A percentile compares a stretch with the other conserved stretches of the same genome.
These are phyloP conservation scores for Hemichromis elongatus DNA, from an alignment of 2,113 vertebrate species.

Conservation along the genomic window DNA sequence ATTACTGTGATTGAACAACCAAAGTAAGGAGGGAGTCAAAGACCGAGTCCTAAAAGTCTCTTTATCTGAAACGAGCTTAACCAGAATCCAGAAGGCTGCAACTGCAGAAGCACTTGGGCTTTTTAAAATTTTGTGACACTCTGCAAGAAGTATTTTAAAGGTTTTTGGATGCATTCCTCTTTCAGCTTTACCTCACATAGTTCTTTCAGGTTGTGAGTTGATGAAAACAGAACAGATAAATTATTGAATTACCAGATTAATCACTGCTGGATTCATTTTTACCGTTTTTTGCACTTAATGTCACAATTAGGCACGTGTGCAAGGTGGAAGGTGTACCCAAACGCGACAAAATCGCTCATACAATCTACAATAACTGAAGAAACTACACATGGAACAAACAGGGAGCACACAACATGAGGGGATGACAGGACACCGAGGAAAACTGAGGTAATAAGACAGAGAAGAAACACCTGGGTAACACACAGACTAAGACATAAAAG, in stretches of 20 bases:
- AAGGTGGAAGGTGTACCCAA: background rate
- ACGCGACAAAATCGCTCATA: background rate
- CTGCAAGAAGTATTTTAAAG: background rate
- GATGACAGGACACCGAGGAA: background rate
- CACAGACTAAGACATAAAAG: background rate
- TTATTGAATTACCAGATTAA: background rate
- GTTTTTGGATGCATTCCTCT: background rate
- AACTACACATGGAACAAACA: background rate
- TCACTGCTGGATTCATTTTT: background rate
- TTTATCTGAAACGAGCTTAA: background rate
- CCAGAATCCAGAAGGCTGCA: background rate
- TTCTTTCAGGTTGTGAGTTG: background rate
- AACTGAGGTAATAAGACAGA: background rate
- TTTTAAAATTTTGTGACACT: background rate
- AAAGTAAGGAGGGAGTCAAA: background rate
- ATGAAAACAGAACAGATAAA: background rate
- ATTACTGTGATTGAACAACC: background rate
- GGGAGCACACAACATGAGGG: background rate
- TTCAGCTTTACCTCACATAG: background rate
- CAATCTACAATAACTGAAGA: background rate
- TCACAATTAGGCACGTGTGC: background rate
- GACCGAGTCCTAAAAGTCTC: background rate
- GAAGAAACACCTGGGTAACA: background rate
- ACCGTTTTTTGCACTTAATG: background rate
- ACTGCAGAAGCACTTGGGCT: background rate